Base-by-base conservation (phyloP, 2,797 vertebrate species). In the Eulemur rubriventer region DNA sequence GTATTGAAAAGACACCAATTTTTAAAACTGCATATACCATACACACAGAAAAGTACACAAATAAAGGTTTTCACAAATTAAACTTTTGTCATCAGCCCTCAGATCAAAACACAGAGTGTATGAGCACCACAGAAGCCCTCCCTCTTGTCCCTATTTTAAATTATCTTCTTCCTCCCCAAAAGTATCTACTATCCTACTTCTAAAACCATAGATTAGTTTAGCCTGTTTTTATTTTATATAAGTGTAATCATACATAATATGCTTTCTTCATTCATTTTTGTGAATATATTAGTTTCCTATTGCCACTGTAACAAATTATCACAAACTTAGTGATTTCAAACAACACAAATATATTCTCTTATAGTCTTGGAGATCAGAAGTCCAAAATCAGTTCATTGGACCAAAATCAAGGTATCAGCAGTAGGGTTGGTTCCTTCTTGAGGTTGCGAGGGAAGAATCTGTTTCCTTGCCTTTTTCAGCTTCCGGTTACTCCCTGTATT, bases 381-480 rank as follows among this genome's bases (percentile, higher is more conserved):
- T 95, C 70, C 46, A 79, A 88, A 87, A 41, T 92, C 78, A 78
- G 38, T 96, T 94, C 30, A 38, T 80, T 96, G 86, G 59, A 30
- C 67, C 76, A 57, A 67, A 95, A 72, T 89, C 28, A 83, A 59
- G 59, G 10, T 85, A 28, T 76, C 17, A 86, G 28, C 18, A 28
- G 26, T 59, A 91, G 59, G 9, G 7, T 87, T 96, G 41, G 28
- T 65, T 95, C 55, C 69, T 85, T 94, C 67, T 86, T 46, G 43
- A 89, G 33, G 41, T 73, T 57, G 41, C 82, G 57, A 94, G 50
- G 33, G 50, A 22, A 89, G 41, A 89, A 82, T 59, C 57, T 93
- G 43, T 89, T 82, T 91, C 82, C 48, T 86, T 93, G 35, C 65
- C 46, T 89, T 96, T 92, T 69, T 95, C 35, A 85, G 4, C 69